Conservation (phyloP, 2,113 vertebrate species). For the Peromyscus leucopus region DNA sequence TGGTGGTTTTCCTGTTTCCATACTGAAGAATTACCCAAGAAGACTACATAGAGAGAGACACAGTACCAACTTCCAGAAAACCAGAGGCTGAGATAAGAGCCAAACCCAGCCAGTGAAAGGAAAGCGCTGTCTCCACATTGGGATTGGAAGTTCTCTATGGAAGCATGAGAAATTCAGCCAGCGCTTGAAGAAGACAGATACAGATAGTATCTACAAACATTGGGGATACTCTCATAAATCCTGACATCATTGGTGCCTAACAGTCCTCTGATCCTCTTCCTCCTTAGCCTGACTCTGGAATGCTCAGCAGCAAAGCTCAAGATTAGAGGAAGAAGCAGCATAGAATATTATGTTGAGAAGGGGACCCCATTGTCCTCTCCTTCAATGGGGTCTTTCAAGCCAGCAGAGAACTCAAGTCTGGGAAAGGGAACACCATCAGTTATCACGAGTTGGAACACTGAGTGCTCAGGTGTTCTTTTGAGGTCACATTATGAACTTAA, state of each 20-base stretch:
- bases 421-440: neutral
- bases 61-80: no score
- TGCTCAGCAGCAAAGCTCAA: neutral
- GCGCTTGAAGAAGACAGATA: neutral
- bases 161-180: neutral
- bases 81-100: neutral
- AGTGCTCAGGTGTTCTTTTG: neutral
- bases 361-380: fast-evolving
- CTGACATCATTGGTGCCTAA: neutral
- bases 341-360: neutral
- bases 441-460: neutral
- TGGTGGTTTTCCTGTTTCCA: neutral
- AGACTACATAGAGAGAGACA: neutral
- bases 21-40: neutral
- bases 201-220: neutral
- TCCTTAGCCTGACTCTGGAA: neutral
- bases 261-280: neutral
- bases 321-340: neutral
- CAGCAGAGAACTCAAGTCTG: neutral
- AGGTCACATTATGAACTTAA: neutral
- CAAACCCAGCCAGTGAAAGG: neutral
- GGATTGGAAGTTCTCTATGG: neutral
- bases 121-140: neutral
- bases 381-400: neutral
- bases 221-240: neutral